These are phyloP conservation scores for Agrochola macilenta DNA, from an alignment of 2,888 invertebrate genomes.

Conservation along the genomic window DNA sequence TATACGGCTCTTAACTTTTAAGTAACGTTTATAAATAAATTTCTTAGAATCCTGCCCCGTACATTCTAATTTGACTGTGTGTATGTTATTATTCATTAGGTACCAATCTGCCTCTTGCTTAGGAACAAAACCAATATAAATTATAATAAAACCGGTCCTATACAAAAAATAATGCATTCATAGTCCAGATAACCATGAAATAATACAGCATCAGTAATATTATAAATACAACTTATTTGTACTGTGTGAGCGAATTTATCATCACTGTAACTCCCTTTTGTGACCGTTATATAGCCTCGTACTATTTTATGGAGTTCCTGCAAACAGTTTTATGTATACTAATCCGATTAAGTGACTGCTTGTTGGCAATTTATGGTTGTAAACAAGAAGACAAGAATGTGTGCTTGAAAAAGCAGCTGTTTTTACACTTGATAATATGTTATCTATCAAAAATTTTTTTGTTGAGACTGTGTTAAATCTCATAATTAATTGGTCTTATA, in stretches of 20 bases:
- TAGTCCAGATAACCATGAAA: slow-evolving; percentile 25
- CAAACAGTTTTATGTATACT: slow-evolving; percentile 73
- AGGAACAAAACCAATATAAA: not conserved
- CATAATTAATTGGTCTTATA: too few relatives aligned
- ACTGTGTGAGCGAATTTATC: slow-evolving; percentile 50
- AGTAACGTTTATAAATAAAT: too few relatives aligned
- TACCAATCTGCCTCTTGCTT: not conserved
- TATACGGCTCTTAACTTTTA: too few relatives aligned
- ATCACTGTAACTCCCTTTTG: slow-evolving; percentile 62
- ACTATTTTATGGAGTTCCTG: slow-evolving; percentile 68
- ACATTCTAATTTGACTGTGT: not conserved
- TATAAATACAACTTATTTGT: slow-evolving; percentile 51
- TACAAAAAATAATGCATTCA: slow-evolving; percentile 1
- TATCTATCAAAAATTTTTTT: not conserved
- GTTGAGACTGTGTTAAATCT: too few relatives aligned
- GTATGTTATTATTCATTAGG: not conserved
- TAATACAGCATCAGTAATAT: slow-evolving; percentile 38
- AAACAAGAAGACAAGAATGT: slow-evolving; percentile 20
- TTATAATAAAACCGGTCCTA: not conserved
- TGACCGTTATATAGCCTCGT: slow-evolving; percentile 63
- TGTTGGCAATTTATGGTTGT: slow-evolving; percentile 45
- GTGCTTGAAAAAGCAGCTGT: slow-evolving; percentile 3
- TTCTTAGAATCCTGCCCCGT: not conserved
- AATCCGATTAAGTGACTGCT: slow-evolving; percentile 71
- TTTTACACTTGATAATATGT: not conserved